A percentile compares a stretch with the other conserved stretches of the same genome.
Conservation (phyloP, 2,113 vertebrate species). For the Ptilorrhoa leucosticta region DNA sequence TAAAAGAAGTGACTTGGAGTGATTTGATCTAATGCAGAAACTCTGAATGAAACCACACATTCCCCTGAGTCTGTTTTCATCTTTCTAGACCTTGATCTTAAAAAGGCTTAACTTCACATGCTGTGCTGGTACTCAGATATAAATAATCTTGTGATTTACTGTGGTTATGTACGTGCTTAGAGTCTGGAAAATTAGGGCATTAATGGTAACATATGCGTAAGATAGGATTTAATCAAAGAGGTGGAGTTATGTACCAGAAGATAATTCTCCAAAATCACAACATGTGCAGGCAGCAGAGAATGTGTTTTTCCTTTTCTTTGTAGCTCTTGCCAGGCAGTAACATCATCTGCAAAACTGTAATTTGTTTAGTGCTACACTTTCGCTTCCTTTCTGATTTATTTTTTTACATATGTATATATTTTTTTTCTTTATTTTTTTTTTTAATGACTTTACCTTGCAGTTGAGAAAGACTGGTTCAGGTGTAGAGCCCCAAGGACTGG, state of each 20-base stretch:
- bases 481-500: background rate
- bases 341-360: background rate
- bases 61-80: background rate
- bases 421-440: too few species aligned
- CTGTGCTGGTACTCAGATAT: background rate
- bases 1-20: background rate
- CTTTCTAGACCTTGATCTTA: background rate
- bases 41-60: background rate
- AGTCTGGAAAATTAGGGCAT: background rate
- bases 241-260: background rate
- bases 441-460: background rate
- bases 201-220: background rate
- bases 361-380: background rate
- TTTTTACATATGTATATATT: background rate
- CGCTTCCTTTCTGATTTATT: background rate
- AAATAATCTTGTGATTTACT: conserved; percentile 10
- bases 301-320: background rate
- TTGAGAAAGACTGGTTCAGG: background rate
- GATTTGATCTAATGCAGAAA: background rate
- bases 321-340: background rate
- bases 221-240: background rate
- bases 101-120: background rate
- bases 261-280: background rate
- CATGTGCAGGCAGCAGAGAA: background rate
- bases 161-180: background rate